Conservation (phyloP, 1,140 invertebrate genomes). For the Cyclargus thomasi region DNA sequence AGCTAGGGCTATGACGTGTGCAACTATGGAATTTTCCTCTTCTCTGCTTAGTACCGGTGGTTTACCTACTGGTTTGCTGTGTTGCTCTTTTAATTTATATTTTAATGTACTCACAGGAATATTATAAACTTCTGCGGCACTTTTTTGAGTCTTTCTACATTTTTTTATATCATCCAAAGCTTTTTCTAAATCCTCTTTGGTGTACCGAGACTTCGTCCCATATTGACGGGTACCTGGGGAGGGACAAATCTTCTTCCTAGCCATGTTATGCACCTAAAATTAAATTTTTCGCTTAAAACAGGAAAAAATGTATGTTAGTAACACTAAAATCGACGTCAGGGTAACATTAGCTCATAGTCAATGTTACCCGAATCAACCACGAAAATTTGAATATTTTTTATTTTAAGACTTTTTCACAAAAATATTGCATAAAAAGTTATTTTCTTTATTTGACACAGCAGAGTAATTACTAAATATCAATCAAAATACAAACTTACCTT, state of each 20-base stretch:
- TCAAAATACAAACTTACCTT: too few relatives aligned
- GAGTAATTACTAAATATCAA: too few relatives aligned
- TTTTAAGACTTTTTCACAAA: too few relatives aligned
- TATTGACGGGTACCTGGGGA: slow-evolving; percentile 22
- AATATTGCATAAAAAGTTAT: too few relatives aligned
- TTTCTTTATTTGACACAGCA: too few relatives aligned
- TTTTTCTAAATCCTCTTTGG: slow-evolving; percentile 20
- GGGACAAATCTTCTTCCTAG: neutral
- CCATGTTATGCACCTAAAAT: neutral
- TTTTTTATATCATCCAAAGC: slow-evolving; percentile 21
- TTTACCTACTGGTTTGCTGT: slow-evolving; percentile 23
- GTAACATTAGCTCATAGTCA: slow-evolving; percentile 5
- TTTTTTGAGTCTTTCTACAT: slow-evolving; percentile 14
- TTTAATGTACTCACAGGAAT: slow-evolving; percentile 11
- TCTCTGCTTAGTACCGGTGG: slow-evolving; percentile 11
- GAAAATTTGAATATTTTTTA: too few relatives aligned
- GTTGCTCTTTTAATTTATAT: slow-evolving; percentile 26
- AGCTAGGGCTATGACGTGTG: slow-evolving; percentile 22
- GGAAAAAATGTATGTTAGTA: neutral
- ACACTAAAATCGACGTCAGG: neutral
- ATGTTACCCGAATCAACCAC: too few relatives aligned
- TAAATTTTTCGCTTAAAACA: neutral
- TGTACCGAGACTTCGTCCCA: slow-evolving; percentile 23
- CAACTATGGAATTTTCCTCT: slow-evolving; percentile 19
- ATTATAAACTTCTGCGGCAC: too few relatives aligned